Conservation (phyloP, 1,140 invertebrate genomes). For the Gonioctena quinquepunctata region DNA sequence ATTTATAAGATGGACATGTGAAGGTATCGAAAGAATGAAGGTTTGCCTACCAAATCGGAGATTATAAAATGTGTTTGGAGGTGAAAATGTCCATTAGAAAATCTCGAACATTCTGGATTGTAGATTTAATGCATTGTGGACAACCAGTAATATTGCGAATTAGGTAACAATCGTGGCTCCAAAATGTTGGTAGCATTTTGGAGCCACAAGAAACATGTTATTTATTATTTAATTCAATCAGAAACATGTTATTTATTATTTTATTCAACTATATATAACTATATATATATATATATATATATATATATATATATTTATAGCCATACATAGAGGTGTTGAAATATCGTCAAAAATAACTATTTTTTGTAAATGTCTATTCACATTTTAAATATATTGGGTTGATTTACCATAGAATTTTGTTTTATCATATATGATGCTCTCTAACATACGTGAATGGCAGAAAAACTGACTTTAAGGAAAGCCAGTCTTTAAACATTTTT, state of each 20-base stretch:
- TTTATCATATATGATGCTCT: neutral
- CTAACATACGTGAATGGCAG: neutral
- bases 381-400: neutral
- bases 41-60: neutral
- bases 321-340: neutral
- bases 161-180: constrained; percentile 27
- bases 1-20: neutral
- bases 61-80: neutral
- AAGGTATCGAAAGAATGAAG: neutral
- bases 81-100: neutral
- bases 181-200: constrained; percentile 16
- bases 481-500: too few relatives aligned
- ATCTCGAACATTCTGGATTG: constrained; percentile 14
- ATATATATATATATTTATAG: too few relatives aligned
- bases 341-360: constrained; percentile 23
- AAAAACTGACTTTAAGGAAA: too few relatives aligned
- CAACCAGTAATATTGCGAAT: constrained; percentile 21
- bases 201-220: constrained; percentile 15
- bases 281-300: too few relatives aligned
- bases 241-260: constrained; percentile 4
- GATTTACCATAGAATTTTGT: neutral
- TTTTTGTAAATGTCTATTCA: neutral
- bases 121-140: neutral
- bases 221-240: constrained; percentile 8
- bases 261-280: neutral